These are phyloP conservation scores for Otolemur garnettii DNA, from an alignment of 2,113 vertebrate species.

Conservation along the genomic window DNA sequence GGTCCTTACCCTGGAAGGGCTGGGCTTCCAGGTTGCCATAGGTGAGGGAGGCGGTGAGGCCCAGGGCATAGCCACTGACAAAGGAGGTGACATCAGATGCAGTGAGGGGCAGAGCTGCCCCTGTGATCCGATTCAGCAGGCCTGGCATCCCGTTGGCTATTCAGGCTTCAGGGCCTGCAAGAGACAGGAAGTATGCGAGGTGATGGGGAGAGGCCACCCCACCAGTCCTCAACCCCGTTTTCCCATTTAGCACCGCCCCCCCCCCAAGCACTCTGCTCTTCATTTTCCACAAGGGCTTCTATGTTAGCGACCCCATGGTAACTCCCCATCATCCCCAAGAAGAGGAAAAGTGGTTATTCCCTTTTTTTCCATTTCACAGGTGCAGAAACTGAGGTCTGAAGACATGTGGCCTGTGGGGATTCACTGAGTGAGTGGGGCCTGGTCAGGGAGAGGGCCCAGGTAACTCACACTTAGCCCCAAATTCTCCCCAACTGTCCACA, in stretches of 20 bases:
- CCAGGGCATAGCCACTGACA: slow-evolving; percentile 95
- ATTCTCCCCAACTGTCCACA: rapidly evolving
- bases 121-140: slow-evolving; percentile 91
- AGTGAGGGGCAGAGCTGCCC: slow-evolving; percentile 91
- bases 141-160: slow-evolving; percentile 91
- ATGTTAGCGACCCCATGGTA: rapidly evolving
- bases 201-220: not conserved
- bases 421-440: not conserved
- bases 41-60: slow-evolving; percentile 95
- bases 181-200: not conserved
- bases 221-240: rapidly evolving
- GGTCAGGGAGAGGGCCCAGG: not conserved
- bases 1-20: slow-evolving; percentile 92
- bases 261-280: not conserved
- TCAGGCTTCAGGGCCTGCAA: slow-evolving; percentile 42
- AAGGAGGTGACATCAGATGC: slow-evolving; percentile 94
- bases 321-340: not conserved
- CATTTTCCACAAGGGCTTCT: not conserved
- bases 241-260: not conserved
- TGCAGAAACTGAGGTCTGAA: not conserved
- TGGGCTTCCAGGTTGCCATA: slow-evolving; percentile 95
- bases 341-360: not conserved
- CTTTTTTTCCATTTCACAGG: not conserved
- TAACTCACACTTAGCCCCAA: rapidly evolving
- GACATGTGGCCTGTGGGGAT: rapidly evolving